phyloP scores from a whole-genome alignment of 2,113 vertebrate species.

The Caretta caretta region DNA sequence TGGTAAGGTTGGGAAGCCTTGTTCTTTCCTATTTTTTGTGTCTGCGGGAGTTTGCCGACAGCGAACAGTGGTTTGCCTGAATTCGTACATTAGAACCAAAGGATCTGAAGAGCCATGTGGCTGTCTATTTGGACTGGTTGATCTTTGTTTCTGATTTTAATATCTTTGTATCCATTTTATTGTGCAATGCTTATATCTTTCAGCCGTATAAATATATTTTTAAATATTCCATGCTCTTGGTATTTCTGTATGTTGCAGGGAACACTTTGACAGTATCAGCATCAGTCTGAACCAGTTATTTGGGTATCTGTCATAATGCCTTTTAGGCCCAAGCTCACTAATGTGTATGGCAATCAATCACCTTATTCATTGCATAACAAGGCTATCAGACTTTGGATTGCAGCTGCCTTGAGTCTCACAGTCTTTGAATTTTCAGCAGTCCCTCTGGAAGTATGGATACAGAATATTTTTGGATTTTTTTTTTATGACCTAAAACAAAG shows the following conservation, averaged over 20 bases:
- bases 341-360: accelerated
- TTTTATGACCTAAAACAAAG: accelerated
- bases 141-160: conserved; percentile 38
- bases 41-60: background rate
- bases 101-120: too few species aligned
- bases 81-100: too few species aligned
- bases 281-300: background rate
- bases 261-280: background rate
- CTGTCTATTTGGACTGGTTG: background rate
- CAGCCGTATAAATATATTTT: background rate
- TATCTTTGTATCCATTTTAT: conserved; percentile 28
- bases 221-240: background rate
- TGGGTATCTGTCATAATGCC: background rate
- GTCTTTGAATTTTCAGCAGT: background rate
- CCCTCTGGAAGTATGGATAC: accelerated
- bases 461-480: background rate
- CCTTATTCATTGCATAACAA: accelerated
- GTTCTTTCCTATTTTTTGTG: background rate
- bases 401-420: accelerated
- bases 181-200: conserved; percentile 15
- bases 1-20: background rate
- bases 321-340: accelerated
- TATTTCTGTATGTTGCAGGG: background rate
- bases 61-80: too few species aligned
- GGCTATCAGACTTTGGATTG: background rate